Evolutionary conservation across 2,797 vertebrate genomes (phyloP).

Genomic region (Paguma larvata): DNA sequence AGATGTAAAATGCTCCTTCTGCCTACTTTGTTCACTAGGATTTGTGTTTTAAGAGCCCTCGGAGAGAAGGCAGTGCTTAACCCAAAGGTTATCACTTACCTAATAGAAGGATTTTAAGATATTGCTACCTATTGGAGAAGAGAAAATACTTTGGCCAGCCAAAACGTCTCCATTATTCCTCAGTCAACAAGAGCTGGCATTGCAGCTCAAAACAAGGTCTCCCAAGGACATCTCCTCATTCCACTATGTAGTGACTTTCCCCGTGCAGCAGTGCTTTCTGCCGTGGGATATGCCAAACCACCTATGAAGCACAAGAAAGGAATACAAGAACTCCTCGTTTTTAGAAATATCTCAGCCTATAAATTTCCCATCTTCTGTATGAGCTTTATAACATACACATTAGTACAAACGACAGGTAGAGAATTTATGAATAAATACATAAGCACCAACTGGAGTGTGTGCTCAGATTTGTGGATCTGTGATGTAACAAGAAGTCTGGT

Average conservation of each 20-base stretch:
- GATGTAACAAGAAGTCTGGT: not conserved
- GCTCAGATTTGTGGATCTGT: not conserved
- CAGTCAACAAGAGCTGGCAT: not conserved
- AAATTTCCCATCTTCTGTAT: not conserved
- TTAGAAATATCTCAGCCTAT: not conserved
- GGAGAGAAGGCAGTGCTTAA: not conserved
- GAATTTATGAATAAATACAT: not conserved
- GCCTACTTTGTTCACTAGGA: not conserved
- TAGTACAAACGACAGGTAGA: not conserved
- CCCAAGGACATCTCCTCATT: not conserved
- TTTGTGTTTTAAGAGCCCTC: not conserved
- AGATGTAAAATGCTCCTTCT: not conserved
- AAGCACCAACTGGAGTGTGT: not conserved
- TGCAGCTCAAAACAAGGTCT: not conserved
- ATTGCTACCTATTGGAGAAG: not conserved
- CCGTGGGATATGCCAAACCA: not conserved
- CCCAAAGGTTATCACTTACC: not conserved
- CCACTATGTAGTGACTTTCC: not conserved
- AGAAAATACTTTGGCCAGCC: not conserved
- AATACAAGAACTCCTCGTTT: not conserved
- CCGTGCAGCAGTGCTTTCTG: not conserved
- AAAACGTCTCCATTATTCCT: conserved; percentile 5
- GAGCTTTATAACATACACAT: not conserved
- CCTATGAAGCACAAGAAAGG: not conserved
- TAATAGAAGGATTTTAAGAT: not conserved